Percentiles rank a stretch among this genome's conserved stretches.
These are phyloP conservation scores for Apocheima hispidaria DNA, from an alignment of 2,888 invertebrate species.

Conservation along the genomic window DNA sequence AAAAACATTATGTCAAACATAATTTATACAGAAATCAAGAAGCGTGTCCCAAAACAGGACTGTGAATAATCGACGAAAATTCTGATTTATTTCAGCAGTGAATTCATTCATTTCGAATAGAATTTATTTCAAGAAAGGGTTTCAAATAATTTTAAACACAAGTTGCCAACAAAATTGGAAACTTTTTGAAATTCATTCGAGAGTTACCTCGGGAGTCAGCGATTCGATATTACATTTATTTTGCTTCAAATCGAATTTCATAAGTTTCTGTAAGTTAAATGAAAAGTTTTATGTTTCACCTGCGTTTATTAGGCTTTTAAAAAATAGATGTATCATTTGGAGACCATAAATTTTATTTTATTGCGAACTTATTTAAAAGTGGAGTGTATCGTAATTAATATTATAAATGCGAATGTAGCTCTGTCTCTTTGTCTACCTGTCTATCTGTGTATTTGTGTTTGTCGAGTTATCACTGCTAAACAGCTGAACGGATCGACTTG, in stretches of 20 bases:
- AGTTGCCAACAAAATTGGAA: slow-evolving; percentile 34
- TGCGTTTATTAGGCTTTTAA: slow-evolving; percentile 22
- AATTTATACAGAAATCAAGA: not conserved
- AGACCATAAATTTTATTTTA: slow-evolving; percentile 13
- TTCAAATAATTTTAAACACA: slow-evolving; percentile 33
- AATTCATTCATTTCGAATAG: slow-evolving; percentile 27
- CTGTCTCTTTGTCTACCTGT: no score
- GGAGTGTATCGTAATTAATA: slow-evolving; percentile 8
- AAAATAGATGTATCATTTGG: slow-evolving; percentile 12
- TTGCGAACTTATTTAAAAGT: slow-evolving; percentile 4
- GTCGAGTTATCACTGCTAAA: no score
- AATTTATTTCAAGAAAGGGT: slow-evolving; percentile 28
- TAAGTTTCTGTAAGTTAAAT: slow-evolving; percentile 36
- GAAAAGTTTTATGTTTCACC: slow-evolving; percentile 36
- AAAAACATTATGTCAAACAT: not conserved
- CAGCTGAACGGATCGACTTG: no score
- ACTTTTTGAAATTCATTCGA: slow-evolving; percentile 33
- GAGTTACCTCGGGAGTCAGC: slow-evolving; percentile 33
- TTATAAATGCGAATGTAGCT: not conserved
- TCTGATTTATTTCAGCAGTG: slow-evolving; percentile 24
- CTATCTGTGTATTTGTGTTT: no score
- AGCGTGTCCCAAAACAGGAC: slow-evolving; percentile 1
- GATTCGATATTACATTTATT: slow-evolving; percentile 38
- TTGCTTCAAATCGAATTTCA: slow-evolving; percentile 31
- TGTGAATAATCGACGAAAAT: slow-evolving; percentile 15